phyloP scores from a whole-genome alignment of 2,113 vertebrate species.

The Lycocorax pyrrhopterus region DNA sequence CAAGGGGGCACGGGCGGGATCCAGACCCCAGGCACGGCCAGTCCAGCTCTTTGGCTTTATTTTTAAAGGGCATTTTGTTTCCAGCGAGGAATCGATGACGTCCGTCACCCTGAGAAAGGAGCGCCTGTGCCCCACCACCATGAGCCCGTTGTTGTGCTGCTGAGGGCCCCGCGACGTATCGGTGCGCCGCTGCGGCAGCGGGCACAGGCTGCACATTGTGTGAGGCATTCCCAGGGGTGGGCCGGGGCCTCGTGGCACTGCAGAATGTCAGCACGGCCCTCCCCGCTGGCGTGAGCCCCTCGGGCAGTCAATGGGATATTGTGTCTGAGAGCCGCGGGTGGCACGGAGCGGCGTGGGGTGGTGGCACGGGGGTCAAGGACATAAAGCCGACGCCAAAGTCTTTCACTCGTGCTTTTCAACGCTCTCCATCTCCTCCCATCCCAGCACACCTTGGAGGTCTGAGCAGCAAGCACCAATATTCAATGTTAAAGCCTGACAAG shows the following conservation, averaged over 20 bases:
- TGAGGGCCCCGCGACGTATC: rapidly evolving
- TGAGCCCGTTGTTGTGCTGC: not conserved
- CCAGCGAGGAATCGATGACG: not conserved
- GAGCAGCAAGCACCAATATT: not conserved
- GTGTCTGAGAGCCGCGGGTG: not conserved
- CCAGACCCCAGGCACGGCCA: not conserved
- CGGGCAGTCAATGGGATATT: constrained; percentile 2
- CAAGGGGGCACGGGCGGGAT: rapidly evolving
- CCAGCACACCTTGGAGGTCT: not conserved
- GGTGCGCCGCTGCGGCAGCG: not conserved
- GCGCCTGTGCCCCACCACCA: not conserved
- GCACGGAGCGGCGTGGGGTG: not conserved
- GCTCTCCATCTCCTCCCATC: rapidly evolving
- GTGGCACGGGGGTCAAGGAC: not conserved
- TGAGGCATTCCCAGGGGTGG: not conserved
- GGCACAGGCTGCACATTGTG: constrained; percentile 31
- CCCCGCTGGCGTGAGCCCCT: not conserved
- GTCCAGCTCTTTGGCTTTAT: not conserved
- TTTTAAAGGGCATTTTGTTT: constrained; percentile 40
- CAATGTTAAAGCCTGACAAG: not conserved
- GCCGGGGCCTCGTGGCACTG: rapidly evolving
- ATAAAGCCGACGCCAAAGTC: not conserved
- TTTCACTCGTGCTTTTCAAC: not conserved
- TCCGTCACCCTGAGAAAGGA: not conserved
- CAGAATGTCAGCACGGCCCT: not conserved